Evolutionary conservation across 2,113 vertebrate genomes (phyloP).

Genomic region (Chlamydotis undulata): DNA sequence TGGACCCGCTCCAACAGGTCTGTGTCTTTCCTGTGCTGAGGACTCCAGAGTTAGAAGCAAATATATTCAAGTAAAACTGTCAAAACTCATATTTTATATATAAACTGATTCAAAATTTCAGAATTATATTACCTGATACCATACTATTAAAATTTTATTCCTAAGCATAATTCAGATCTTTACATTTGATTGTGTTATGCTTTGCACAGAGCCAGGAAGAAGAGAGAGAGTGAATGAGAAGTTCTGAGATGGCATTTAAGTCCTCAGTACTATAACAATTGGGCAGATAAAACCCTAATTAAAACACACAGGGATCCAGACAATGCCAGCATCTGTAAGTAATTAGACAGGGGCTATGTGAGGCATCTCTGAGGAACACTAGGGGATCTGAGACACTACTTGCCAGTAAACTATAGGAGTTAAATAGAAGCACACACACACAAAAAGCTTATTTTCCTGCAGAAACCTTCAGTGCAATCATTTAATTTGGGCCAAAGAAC

Average conservation of each 20-base stretch:
- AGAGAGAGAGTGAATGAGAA: neutral
- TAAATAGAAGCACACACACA: neutral
- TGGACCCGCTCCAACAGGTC: too few relatives aligned
- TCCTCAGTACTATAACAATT: neutral
- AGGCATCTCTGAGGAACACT: neutral
- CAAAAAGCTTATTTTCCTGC: neutral
- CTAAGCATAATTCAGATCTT: neutral
- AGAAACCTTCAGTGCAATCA: neutral
- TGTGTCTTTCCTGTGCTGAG: too few relatives aligned
- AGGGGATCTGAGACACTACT: neutral
- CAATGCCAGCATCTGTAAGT: neutral
- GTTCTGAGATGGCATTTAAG: neutral
- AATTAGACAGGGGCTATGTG: neutral
- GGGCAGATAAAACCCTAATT: neutral
- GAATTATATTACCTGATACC: neutral
- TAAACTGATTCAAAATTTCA: neutral
- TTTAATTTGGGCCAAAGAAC: neutral
- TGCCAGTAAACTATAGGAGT: neutral
- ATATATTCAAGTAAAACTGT: neutral
- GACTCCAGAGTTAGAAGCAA: neutral
- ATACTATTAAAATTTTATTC: neutral
- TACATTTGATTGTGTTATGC: neutral
- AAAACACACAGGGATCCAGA: neutral
- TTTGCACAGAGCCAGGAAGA: neutral
- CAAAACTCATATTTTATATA: neutral